Evolutionary conservation across 2,113 vertebrate species (phyloP), one percentile per base, ranked within the genome.

Genomic region (Indicator indicator): DNA sequence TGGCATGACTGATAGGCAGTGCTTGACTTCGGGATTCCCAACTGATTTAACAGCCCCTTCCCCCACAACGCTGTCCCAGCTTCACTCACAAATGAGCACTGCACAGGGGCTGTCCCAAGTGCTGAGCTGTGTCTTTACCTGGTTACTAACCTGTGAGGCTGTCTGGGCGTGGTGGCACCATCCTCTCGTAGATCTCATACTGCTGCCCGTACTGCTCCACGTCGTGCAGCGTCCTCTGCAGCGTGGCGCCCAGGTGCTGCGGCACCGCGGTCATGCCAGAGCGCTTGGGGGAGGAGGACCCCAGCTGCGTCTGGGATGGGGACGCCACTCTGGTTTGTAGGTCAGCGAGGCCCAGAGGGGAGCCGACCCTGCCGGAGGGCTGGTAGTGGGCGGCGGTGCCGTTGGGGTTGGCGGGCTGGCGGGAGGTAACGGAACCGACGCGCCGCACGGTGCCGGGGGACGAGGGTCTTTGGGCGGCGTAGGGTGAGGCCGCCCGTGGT

Each of bases 161-260:
- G 52, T 99, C 99, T 19, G 99, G 99, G 58, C 99, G 98, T 0
- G 98, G 98, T 84, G 99, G 99, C 11, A 99, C 97, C 99, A 99
- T 99, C 92, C 99, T 98, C 97, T 99, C 99, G 2, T 99, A 99
- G 86, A 99, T 97, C 6, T 99, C 99, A 5, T 98, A 99, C 71
- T 98, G 98, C 93, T 98, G 99, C 52, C 98, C 98, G 0, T 98
- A 99, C 26, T 98, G 98, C 12, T 99, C 98, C 1, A 98, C 38
- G 71, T 98, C 98, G 11, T 98, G 98, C 71, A 98, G 9, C 3
- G 98, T 96, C 86, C 98, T 98, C 44, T 98, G 99, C 96, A 99
- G 97, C 1, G 99, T 98, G 18, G 98, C 96, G 88, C 98, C 98
- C 97, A 99, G 95, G 93, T 99, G 99, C 96, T 99, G 99, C 1